Evolutionary conservation across 2,113 vertebrate species (phyloP).

Genomic region (Fukomys damarensis): DNA sequence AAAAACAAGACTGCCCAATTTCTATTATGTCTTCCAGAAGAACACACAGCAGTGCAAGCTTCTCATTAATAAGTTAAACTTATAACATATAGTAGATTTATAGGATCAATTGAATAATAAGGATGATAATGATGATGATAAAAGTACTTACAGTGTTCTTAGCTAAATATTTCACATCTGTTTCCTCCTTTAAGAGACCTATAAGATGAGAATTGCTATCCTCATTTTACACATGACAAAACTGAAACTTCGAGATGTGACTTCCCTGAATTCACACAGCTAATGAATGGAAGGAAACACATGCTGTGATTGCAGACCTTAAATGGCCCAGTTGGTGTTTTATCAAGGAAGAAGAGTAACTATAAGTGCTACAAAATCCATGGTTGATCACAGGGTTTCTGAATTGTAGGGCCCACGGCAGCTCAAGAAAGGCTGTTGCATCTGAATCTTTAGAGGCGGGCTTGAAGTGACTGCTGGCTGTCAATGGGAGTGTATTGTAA

Average conservation of each 20-base stretch:
- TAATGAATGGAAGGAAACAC: background rate
- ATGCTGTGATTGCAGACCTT: background rate
- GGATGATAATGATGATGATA: background rate
- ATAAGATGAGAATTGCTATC: background rate
- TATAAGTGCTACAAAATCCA: background rate
- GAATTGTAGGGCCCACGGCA: background rate
- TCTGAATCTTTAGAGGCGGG: background rate
- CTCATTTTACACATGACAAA: constrained; percentile 1
- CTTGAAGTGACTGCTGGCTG: background rate
- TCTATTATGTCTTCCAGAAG: background rate
- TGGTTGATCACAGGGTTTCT: background rate
- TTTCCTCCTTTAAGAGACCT: background rate
- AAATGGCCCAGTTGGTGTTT: background rate
- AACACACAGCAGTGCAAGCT: background rate
- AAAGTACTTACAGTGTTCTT: background rate
- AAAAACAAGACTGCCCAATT: background rate
- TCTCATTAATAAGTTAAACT: constrained; percentile 5
- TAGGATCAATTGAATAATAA: constrained; percentile 12
- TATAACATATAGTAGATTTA: background rate
- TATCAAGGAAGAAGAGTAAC: background rate
- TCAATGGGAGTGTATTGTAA: background rate
- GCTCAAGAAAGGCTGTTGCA: background rate
- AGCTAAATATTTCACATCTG: background rate
- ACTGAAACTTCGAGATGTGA: background rate
- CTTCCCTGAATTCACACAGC: background rate